phyloP scores from a whole-genome alignment of 2,113 vertebrate species.

The Mixornis gularis region DNA sequence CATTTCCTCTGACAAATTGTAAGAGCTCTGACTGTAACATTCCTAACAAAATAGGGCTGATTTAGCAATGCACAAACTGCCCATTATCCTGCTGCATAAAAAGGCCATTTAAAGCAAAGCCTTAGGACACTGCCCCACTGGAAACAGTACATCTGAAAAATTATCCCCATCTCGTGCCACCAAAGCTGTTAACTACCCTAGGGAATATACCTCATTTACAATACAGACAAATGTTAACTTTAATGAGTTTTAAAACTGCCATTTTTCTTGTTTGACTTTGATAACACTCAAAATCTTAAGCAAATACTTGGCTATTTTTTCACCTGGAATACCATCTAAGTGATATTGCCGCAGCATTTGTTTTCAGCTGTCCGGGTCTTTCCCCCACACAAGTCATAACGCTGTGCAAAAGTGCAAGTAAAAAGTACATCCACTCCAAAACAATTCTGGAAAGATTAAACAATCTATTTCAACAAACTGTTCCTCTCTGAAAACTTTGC shows the following conservation, averaged over 20 bases:
- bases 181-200: slow-evolving; percentile 68
- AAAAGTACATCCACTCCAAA: not conserved
- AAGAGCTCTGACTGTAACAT: slow-evolving; percentile 73
- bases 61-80: slow-evolving; percentile 82
- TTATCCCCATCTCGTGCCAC: slow-evolving; percentile 70
- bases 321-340: not conserved
- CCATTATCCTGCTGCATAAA: slow-evolving; percentile 84
- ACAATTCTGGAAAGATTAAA: slow-evolving; percentile 30
- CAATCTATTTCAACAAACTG: slow-evolving; percentile 16
- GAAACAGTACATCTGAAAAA: slow-evolving; percentile 72
- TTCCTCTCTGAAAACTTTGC: slow-evolving; percentile 59
- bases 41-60: slow-evolving; percentile 80
- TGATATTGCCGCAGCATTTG: not conserved
- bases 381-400: not conserved
- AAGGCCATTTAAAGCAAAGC: slow-evolving; percentile 80
- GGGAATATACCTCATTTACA: slow-evolving; percentile 69
- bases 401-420: not conserved
- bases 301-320: slow-evolving; percentile 2
- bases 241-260: slow-evolving; percentile 56
- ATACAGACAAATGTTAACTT: slow-evolving; percentile 64
- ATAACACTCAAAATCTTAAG: slow-evolving; percentile 17
- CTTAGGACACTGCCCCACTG: slow-evolving; percentile 67
- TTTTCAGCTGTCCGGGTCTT: not conserved
- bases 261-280: slow-evolving; percentile 50
- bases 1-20: slow-evolving; percentile 84